phyloP scores from a whole-genome alignment of 2,113 vertebrate species.

The Dissostichus mawsoni region DNA sequence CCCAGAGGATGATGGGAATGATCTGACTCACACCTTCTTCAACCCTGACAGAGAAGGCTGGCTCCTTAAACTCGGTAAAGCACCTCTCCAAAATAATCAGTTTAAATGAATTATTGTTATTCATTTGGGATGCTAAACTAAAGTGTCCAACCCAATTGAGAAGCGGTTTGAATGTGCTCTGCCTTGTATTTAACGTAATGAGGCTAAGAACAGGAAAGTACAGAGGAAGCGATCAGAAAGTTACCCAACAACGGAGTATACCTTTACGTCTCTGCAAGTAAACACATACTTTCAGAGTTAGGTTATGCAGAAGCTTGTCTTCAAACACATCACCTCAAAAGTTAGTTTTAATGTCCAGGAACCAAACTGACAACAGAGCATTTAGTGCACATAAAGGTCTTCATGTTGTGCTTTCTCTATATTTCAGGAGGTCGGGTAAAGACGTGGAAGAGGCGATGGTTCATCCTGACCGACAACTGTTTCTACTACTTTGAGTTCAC shows the following conservation, averaged over 20 bases:
- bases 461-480: slow-evolving; percentile 87
- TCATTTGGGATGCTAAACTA: not conserved
- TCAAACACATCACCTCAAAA: not conserved
- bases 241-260: slow-evolving; percentile 22
- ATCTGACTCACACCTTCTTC: slow-evolving; percentile 97
- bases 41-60: slow-evolving; percentile 96
- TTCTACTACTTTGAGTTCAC: slow-evolving; percentile 86
- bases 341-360: not conserved
- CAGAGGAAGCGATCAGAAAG: slow-evolving; percentile 38
- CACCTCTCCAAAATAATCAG: fast-evolving
- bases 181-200: not conserved
- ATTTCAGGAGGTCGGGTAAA: slow-evolving; percentile 84
- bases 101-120: not conserved
- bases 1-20: slow-evolving; percentile 94
- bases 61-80: slow-evolving; percentile 95
- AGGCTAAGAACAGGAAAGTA: slow-evolving; percentile 19
- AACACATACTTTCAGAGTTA: not conserved
- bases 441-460: slow-evolving; percentile 88
- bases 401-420: not conserved
- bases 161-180: not conserved
- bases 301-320: not conserved
- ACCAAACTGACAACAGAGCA: not conserved
- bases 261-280: not conserved
- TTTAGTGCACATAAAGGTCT: not conserved
- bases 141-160: too few species aligned